Percentiles rank a stretch among this genome's conserved stretches.
Evolutionary conservation across 2,888 invertebrate species (phyloP).

Genomic region (Protonemura montana): DNA sequence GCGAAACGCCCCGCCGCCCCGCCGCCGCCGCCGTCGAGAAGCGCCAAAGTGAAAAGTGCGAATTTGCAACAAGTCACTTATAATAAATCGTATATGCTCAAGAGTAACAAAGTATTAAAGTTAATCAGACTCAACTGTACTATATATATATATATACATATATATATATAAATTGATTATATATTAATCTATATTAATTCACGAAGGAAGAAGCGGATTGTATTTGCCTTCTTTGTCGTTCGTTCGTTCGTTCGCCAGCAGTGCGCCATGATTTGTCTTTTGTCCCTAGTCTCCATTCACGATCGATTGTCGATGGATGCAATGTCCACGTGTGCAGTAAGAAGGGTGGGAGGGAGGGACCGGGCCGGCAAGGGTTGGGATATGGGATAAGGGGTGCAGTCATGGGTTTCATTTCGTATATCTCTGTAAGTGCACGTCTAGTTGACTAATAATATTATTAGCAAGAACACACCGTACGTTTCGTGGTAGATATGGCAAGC

Average conservation of each 20-base stretch:
- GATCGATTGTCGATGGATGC: not conserved
- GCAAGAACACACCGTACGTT: constrained; percentile 44
- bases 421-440: constrained; percentile 50
- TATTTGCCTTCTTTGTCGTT: constrained; percentile 21
- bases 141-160: too few relatives aligned
- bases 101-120: constrained; percentile 12
- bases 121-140: constrained; percentile 18
- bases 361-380: not conserved
- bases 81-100: not conserved
- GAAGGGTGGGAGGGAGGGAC: constrained; percentile 41
- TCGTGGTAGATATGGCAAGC: constrained; percentile 45
- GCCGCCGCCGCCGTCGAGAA: too few relatives aligned
- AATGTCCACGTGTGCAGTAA: not conserved
- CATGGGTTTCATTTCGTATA: constrained; percentile 49
- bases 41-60: not conserved
- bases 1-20: not conserved
- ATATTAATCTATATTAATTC: constrained; percentile 23
- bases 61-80: not conserved
- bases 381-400: not conserved
- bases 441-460: constrained; percentile 39
- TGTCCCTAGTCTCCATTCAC: not conserved
- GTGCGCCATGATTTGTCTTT: constrained; percentile 7
- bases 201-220: not conserved
- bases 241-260: not conserved
- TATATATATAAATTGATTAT: too few relatives aligned